Conservation (phyloP, 2,797 vertebrate species). For the Mormyrus proboscirostris region DNA sequence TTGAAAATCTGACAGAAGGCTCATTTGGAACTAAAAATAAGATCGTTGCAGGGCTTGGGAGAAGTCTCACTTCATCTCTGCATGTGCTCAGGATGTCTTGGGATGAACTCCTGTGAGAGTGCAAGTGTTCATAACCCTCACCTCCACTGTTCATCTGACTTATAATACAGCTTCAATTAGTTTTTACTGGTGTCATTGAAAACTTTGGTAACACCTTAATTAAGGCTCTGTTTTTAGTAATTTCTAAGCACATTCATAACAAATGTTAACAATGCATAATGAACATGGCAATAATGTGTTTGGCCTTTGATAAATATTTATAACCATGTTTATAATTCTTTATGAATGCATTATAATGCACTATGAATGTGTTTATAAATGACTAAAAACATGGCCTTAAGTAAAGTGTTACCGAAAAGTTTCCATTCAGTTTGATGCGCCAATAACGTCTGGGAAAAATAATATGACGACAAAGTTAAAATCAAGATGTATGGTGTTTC, state of each 20-base stretch:
- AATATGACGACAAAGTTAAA: background rate
- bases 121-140: background rate
- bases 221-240: background rate
- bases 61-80: background rate
- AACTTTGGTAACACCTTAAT: background rate
- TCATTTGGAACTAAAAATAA: conserved; percentile 2
- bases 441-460: background rate
- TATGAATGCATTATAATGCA: background rate
- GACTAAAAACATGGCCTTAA: background rate
- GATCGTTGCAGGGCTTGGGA: background rate
- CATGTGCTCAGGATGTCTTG: background rate
- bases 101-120: background rate
- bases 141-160: background rate
- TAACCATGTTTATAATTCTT: background rate
- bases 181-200: background rate
- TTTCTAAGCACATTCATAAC: background rate
- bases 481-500: background rate
- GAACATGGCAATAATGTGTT: background rate
- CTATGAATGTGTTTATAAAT: background rate
- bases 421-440: background rate
- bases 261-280: background rate
- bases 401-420: background rate
- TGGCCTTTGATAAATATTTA: background rate
- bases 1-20: background rate
- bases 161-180: background rate